Conservation (phyloP, 2,888 invertebrate species). For the Onchidella celtica region DNA sequence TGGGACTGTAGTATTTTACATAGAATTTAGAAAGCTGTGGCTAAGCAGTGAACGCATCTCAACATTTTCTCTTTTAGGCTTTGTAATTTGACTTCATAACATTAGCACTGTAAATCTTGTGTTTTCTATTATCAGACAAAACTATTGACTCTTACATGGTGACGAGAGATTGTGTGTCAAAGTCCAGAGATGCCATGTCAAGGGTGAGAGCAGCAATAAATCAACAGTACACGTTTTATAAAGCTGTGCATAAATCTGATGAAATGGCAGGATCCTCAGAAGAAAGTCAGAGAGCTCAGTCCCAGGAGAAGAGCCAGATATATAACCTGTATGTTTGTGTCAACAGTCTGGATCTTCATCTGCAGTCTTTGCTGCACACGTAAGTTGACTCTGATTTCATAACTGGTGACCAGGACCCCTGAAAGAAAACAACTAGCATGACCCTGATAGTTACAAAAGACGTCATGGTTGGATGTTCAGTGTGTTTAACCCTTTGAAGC, state of each 20-base stretch:
- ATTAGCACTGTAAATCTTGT: too few relatives aligned
- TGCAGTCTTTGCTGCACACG: constrained; percentile 31
- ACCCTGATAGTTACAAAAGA: too few relatives aligned
- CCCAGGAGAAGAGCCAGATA: background rate
- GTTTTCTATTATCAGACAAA: constrained; percentile 4
- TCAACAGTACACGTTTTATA: constrained; percentile 15
- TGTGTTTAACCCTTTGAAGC: too few relatives aligned
- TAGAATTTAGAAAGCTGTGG: too few relatives aligned
- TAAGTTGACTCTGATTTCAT: constrained; percentile 28
- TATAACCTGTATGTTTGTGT: constrained; percentile 26
- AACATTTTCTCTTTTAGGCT: too few relatives aligned
- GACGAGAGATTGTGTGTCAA: constrained; percentile 13
- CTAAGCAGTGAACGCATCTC: too few relatives aligned
- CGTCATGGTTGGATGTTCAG: too few relatives aligned
- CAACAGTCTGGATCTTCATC: constrained; percentile 40
- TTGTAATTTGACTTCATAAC: too few relatives aligned
- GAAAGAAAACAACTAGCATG: too few relatives aligned
- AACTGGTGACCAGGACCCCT: too few relatives aligned
- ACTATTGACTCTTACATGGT: constrained; percentile 31
- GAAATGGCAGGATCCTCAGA: background rate
- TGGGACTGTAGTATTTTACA: too few relatives aligned
- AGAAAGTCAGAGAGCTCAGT: background rate
- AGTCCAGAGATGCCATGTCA: background rate
- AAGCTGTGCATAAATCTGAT: constrained; percentile 21
- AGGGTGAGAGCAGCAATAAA: background rate